Evolutionary conservation across 2,888 invertebrate species (phyloP).

Genomic region (Slavum lentiscoides): DNA sequence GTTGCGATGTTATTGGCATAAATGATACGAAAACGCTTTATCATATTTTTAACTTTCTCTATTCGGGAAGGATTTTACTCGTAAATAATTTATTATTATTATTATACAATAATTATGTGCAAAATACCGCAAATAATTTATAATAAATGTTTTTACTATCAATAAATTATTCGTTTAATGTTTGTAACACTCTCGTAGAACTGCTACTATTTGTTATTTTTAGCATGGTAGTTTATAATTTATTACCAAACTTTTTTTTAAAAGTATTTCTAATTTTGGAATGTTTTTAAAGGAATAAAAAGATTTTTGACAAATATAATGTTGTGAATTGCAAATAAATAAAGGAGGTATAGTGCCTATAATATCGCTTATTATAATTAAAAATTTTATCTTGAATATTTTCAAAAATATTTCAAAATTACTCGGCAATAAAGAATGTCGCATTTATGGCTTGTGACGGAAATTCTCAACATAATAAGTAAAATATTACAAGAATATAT

Average conservation of each 20-base stretch:
- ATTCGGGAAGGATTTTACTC: background rate
- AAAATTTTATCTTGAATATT: background rate
- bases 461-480: background rate
- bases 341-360: background rate
- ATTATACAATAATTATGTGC: background rate
- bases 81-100: background rate
- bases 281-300: background rate
- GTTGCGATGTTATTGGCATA: constrained; percentile 2
- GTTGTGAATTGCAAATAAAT: background rate
- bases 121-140: constrained; percentile 8
- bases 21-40: constrained; percentile 2
- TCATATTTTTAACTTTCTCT: constrained; percentile 3
- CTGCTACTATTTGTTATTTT: background rate
- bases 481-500: background rate
- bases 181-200: background rate
- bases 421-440: background rate
- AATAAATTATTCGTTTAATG: background rate
- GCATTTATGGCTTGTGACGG: background rate
- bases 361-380: background rate
- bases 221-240: background rate
- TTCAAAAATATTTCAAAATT: background rate
- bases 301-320: background rate
- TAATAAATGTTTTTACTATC: background rate
- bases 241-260: background rate
- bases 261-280: background rate